These are phyloP conservation scores for Cylloceria caligata DNA, from an alignment of 2,888 invertebrate genomes.

Conservation along the genomic window DNA sequence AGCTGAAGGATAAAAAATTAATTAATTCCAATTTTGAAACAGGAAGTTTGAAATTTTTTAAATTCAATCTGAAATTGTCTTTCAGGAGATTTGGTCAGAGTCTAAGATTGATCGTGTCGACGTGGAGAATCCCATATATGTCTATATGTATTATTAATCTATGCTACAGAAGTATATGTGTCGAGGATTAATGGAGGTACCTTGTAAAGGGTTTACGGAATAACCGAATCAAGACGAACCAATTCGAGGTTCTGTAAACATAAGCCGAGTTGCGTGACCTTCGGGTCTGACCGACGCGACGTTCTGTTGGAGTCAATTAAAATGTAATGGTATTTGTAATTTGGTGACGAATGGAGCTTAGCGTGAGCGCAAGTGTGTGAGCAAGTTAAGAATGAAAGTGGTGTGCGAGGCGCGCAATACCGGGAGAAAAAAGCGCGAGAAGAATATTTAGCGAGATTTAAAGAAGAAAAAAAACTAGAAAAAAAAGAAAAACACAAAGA, in stretches of 20 bases:
- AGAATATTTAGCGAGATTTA: constrained; percentile 51
- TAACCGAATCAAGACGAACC: constrained; percentile 37
- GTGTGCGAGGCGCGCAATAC: constrained; percentile 5
- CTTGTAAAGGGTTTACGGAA: constrained; percentile 32
- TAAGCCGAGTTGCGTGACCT: constrained; percentile 69
- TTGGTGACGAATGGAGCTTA: constrained; percentile 67
- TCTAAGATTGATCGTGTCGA: background rate
- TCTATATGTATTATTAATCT: constrained; percentile 35
- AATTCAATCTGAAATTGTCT: background rate
- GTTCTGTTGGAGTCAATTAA: constrained; percentile 84
- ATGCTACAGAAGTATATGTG: constrained; percentile 40
- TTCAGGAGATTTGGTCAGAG: background rate
- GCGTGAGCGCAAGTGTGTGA: constrained; percentile 64
- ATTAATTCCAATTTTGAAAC: background rate
- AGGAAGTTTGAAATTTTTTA: background rate
- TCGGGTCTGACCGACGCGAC: constrained; percentile 76
- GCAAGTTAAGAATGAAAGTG: constrained; percentile 56
- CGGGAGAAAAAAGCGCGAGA: constrained; percentile 10
- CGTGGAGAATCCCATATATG: background rate
- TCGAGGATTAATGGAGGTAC: constrained; percentile 10
- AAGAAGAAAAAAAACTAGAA: constrained; percentile 48
- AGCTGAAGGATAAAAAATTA: background rate
- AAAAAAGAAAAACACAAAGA: constrained; percentile 65
- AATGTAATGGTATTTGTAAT: constrained; percentile 79
- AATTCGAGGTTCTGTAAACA: constrained; percentile 35